Evolutionary conservation across 2,797 vertebrate genomes (phyloP).

Genomic region (Arctocebus calabarensis): DNA sequence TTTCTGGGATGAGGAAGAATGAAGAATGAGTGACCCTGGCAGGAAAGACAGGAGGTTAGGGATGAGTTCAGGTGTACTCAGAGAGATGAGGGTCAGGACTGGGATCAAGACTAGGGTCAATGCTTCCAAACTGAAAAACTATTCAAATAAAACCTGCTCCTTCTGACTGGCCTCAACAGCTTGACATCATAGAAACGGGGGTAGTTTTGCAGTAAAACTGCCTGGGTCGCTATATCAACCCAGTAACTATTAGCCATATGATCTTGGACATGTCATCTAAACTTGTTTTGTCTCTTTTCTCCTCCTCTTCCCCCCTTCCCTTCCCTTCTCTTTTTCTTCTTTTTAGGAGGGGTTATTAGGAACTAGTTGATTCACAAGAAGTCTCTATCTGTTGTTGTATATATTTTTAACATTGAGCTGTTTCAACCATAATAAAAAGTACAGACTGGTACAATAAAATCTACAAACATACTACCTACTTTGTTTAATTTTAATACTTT

Average conservation of each 20-base stretch:
- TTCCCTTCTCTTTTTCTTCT: background rate
- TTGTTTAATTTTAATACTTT: constrained; percentile 13
- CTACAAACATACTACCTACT: background rate
- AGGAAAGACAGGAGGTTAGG: background rate
- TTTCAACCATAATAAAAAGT: background rate
- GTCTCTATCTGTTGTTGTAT: background rate
- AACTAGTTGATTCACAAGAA: background rate
- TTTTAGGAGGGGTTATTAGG: background rate
- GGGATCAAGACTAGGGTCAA: background rate
- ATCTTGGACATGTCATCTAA: background rate
- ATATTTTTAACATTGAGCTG: constrained; percentile 5
- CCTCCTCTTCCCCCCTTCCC: background rate
- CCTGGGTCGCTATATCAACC: background rate
- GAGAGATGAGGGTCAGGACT: background rate
- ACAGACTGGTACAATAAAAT: background rate
- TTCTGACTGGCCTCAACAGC: background rate
- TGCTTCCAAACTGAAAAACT: background rate
- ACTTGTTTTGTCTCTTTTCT: background rate
- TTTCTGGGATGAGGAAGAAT: background rate
- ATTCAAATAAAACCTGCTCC: background rate
- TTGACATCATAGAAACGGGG: background rate
- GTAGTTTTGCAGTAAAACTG: background rate
- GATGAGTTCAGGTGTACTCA: background rate
- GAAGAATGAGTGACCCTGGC: background rate
- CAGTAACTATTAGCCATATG: background rate